These are phyloP conservation scores for Sinelater perroti DNA, from an alignment of 2,888 invertebrate genomes.

Conservation along the genomic window DNA sequence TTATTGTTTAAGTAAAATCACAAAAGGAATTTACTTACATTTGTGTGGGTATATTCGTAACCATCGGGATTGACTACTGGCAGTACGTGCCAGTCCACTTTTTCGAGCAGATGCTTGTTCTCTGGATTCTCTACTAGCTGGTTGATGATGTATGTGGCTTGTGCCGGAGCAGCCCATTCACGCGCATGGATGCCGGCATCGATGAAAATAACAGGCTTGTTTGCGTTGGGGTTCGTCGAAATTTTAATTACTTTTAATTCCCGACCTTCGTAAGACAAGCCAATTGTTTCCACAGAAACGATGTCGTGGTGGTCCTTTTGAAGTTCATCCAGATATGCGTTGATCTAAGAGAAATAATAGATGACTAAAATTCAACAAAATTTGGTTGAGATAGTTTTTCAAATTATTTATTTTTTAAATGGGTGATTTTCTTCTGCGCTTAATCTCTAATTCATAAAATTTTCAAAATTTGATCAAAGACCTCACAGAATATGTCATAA, in stretches of 20 bases:
- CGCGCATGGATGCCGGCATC: constrained; percentile 71
- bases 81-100: constrained; percentile 62
- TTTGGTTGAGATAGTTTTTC: too few relatives aligned
- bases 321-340: constrained; percentile 50
- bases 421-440: too few relatives aligned
- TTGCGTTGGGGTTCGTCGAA: constrained; percentile 52
- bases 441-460: too few relatives aligned
- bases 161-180: constrained; percentile 74
- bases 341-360: constrained; percentile 54
- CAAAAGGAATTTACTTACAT: constrained; percentile 38
- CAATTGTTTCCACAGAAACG: constrained; percentile 56
- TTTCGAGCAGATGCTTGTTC: constrained; percentile 54
- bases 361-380: too few relatives aligned
- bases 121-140: constrained; percentile 61
- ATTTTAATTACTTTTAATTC: constrained; percentile 59
- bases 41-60: constrained; percentile 60
- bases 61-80: constrained; percentile 66
- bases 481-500: too few relatives aligned
- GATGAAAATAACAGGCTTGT: constrained; percentile 65
- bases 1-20: constrained; percentile 22
- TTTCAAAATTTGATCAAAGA: too few relatives aligned
- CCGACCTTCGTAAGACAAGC: constrained; percentile 58
- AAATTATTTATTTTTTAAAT: too few relatives aligned
- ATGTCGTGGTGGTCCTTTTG: constrained; percentile 48
- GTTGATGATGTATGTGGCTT: constrained; percentile 67